Evolutionary conservation across 2,113 vertebrate genomes (phyloP).

Genomic region (Microtus richardsoni): DNA sequence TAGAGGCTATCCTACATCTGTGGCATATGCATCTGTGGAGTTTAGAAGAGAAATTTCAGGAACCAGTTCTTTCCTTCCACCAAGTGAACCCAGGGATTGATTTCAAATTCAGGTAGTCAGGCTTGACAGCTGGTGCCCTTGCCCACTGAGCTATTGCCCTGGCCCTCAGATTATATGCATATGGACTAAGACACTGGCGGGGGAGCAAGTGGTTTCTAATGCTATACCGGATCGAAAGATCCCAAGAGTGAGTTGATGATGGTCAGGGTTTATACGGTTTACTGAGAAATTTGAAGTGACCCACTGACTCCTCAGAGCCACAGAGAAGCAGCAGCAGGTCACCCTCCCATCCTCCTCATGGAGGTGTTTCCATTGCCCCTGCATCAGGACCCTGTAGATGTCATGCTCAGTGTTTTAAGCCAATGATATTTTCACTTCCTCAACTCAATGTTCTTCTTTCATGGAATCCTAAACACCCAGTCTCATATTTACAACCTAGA

Average conservation of each 20-base stretch:
- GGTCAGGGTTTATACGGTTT: neutral
- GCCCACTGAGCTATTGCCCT: neutral
- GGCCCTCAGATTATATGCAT: neutral
- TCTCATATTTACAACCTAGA: neutral
- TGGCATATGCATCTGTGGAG: neutral
- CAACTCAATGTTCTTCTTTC: neutral
- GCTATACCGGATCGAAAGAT: neutral
- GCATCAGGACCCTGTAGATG: too few species aligned
- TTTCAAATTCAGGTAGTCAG: neutral
- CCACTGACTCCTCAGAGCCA: neutral
- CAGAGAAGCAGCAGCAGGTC: neutral
- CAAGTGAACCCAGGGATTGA: neutral
- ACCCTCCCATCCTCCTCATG: neutral
- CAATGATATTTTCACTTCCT: neutral
- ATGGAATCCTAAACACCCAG: too few species aligned
- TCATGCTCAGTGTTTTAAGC: too few species aligned
- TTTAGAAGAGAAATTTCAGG: neutral
- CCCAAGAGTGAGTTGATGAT: neutral
- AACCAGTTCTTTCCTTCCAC: neutral
- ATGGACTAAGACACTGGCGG: neutral
- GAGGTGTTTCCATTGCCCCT: neutral
- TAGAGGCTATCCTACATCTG: neutral
- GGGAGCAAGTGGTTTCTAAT: neutral
- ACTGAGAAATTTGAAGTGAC: neutral
- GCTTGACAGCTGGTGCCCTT: too few species aligned